Evolutionary conservation across 2,888 invertebrate species (phyloP).

Genomic region (Drosophila algonquin): DNA sequence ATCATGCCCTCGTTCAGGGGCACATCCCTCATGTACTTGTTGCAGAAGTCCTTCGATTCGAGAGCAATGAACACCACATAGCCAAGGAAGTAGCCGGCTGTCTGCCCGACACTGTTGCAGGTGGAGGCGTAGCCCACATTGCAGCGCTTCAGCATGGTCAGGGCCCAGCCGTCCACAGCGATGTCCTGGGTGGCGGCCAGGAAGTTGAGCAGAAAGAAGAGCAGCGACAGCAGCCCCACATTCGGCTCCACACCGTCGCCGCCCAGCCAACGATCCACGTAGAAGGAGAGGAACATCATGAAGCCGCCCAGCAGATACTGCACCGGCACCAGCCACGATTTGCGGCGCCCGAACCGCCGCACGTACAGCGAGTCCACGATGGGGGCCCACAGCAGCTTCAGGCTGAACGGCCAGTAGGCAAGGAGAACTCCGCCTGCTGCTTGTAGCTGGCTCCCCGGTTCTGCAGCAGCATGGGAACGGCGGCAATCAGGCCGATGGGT

Average conservation of each 20-base stretch:
- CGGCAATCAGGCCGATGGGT: conserved; percentile 96
- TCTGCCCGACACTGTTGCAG: conserved; percentile 99
- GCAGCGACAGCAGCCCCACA: conserved; percentile 90
- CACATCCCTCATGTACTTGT: conserved; percentile 91
- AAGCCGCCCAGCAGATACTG: conserved; percentile 95
- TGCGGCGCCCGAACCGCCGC: conserved; percentile 93
- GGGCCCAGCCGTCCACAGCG: conserved; percentile 99
- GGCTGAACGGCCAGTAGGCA: conserved; percentile 95
- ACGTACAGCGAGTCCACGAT: conserved; percentile 97
- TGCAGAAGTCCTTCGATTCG: conserved; percentile 98
- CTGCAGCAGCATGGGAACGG: conserved; percentile 97
- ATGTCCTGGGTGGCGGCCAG: conserved; percentile 99
- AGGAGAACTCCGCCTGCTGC: conserved; percentile 97
- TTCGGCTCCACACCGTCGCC: conserved; percentile 86
- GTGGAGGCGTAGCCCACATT: conserved; percentile 99
- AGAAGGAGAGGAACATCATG: conserved; percentile 93
- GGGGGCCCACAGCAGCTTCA: conserved; percentile 99
- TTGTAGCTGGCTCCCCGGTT: conserved; percentile 96
- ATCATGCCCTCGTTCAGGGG: conserved; percentile 90
- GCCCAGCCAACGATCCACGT: conserved; percentile 91
- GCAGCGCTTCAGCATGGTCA: conserved; percentile 98
- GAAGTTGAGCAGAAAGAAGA: conserved; percentile 97
- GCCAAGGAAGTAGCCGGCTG: conserved; percentile 97
- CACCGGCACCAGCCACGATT: conserved; percentile 97
- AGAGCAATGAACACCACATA: conserved; percentile 98